A percentile compares a stretch with the other conserved stretches of the same genome.
Evolutionary conservation across 2,888 invertebrate genomes (phyloP).

Genomic region (Netelia fuscicornis): DNA sequence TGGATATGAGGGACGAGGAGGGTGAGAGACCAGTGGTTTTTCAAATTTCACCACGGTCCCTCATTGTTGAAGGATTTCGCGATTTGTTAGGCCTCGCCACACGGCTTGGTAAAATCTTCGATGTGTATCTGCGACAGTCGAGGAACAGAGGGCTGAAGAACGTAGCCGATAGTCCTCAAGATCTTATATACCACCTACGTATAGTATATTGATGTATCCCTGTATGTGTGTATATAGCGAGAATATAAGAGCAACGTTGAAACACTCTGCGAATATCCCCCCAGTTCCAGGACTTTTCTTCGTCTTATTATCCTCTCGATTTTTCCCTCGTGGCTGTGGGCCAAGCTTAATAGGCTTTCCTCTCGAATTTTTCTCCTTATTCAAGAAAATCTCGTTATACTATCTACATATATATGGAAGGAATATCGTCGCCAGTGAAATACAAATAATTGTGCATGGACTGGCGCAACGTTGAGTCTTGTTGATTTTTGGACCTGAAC

Average conservation of each 20-base stretch:
- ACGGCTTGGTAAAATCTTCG: constrained; percentile 29
- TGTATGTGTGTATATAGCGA: neutral
- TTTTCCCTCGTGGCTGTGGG: constrained; percentile 63
- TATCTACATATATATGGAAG: neutral
- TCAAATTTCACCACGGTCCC: constrained; percentile 70
- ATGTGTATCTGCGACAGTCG: constrained; percentile 18
- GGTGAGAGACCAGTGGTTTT: constrained; percentile 70
- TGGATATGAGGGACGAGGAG: constrained; percentile 67
- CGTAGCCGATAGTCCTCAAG: constrained; percentile 16
- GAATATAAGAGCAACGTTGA: constrained; percentile 29
- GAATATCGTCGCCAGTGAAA: constrained; percentile 32
- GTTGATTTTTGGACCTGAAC: constrained; percentile 65
- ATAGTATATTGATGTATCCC: neutral
- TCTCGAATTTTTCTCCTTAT: constrained; percentile 66
- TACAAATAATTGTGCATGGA: constrained; percentile 19
- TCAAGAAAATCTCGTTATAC: constrained; percentile 73
- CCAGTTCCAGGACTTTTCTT: constrained; percentile 41
- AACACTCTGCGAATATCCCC: constrained; percentile 22
- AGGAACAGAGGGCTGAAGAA: constrained; percentile 13
- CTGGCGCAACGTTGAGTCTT: constrained; percentile 58
- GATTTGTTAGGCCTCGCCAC: constrained; percentile 75
- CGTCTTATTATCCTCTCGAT: constrained; percentile 44
- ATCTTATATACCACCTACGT: too few relatives aligned
- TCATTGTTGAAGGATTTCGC: constrained; percentile 74
- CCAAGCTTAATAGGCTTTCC: constrained; percentile 78